Evolutionary conservation across 64 coral and sea anemone genomes (phyloP).

Genomic region (Porites australiensis): DNA sequence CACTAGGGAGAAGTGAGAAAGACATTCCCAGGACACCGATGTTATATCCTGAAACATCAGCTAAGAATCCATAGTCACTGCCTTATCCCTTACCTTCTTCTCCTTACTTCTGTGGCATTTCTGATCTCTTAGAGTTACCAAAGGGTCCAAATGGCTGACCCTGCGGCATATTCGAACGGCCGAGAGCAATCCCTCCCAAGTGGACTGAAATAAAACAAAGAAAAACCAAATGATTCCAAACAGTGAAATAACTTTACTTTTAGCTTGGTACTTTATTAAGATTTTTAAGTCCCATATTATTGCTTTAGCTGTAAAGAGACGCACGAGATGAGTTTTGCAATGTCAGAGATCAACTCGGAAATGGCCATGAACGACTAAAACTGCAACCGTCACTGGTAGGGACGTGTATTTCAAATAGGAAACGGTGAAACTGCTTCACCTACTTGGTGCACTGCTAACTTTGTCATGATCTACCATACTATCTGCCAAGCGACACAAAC

Average conservation of each 20-base stretch:
- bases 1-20: no score
- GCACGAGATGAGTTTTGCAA: no score
- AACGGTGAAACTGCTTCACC: no score
- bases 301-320: no score
- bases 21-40: background rate
- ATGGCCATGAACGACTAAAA: no score
- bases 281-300: no score
- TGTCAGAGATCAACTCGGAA: no score
- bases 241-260: background rate
- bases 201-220: slow-evolving; percentile 17
- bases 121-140: slow-evolving; percentile 62
- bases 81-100: background rate
- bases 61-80: background rate
- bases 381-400: no score
- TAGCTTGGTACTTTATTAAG: no score
- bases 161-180: slow-evolving; percentile 58
- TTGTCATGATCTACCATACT: no score
- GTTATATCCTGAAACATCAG: background rate
- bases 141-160: slow-evolving; percentile 21
- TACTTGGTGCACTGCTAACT: no score
- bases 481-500: background rate
- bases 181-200: slow-evolving; percentile 42
- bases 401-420: no score
- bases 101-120: slow-evolving; percentile 30
- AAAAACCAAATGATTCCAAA: background rate